Percentiles rank a stretch among this genome's conserved stretches.
These are phyloP conservation scores for Redunca redunca DNA, from an alignment of 2,113 vertebrate species.

Conservation along the genomic window DNA sequence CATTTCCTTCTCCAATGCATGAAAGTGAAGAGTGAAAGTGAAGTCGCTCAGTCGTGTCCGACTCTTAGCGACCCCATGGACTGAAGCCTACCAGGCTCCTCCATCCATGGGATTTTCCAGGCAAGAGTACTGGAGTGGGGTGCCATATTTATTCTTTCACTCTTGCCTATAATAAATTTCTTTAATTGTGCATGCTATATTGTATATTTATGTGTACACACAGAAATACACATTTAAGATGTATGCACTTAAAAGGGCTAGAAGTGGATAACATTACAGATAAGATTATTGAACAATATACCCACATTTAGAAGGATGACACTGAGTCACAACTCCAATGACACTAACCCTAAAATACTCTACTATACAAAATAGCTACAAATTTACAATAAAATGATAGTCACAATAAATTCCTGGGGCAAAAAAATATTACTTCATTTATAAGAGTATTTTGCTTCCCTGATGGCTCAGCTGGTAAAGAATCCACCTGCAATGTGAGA, in stretches of 20 bases:
- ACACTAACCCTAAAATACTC: background rate
- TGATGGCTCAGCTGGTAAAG: background rate
- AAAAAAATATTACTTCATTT: background rate
- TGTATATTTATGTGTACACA: background rate
- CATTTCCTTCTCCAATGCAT: too few species aligned
- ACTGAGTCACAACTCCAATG: background rate
- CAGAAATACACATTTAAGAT: background rate
- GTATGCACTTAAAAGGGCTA: background rate
- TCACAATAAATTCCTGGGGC: background rate
- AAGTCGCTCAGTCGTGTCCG: accelerated
- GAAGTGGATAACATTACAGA: background rate
- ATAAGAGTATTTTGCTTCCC: background rate
- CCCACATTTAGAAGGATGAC: background rate
- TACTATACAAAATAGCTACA: background rate
- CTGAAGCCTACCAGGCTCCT: too few species aligned
- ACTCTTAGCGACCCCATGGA: too few species aligned
- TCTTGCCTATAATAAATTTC: background rate
- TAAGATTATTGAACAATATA: background rate
- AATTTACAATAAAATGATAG: background rate
- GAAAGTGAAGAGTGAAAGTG: too few species aligned
- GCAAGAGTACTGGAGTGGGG: too few species aligned
- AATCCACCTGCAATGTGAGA: background rate
- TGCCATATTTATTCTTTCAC: background rate
- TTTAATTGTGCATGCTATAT: background rate
- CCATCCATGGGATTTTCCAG: too few species aligned